Evolutionary conservation across 2,797 vertebrate species (phyloP).

Genomic region (Merluccius polli): DNA sequence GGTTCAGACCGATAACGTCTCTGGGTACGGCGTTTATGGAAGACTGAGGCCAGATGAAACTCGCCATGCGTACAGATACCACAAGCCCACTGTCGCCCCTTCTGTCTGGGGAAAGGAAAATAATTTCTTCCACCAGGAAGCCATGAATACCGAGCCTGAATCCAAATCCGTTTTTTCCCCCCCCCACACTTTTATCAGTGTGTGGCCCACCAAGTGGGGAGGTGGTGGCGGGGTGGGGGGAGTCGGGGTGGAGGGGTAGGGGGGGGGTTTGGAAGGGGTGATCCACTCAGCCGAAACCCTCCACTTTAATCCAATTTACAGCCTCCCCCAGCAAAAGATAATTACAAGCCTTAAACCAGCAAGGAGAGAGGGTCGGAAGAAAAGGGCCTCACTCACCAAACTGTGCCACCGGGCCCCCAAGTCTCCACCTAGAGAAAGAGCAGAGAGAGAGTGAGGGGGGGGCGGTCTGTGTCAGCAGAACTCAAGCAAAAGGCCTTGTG

Average conservation of each 20-base stretch:
- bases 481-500: conserved; percentile 75
- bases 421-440: conserved; percentile 59
- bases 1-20: conserved; percentile 81
- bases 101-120: conserved; percentile 82
- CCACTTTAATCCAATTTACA: conserved; percentile 97
- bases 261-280: conserved; percentile 42
- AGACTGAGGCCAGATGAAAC: conserved; percentile 90
- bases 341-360: conserved; percentile 92
- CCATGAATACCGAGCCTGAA: conserved; percentile 87
- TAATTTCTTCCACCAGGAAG: conserved; percentile 91
- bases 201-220: conserved; percentile 90
- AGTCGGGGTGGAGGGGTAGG: conserved; percentile 53
- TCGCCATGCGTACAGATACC: conserved; percentile 82
- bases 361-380: conserved; percentile 69
- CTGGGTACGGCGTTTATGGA: conserved; percentile 85
- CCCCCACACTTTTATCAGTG: conserved; percentile 88
- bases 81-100: conserved; percentile 80
- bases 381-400: conserved; percentile 75
- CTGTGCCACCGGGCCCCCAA: conserved; percentile 70
- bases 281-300: conserved; percentile 88
- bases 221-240: conserved; percentile 66
- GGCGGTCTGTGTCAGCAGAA: conserved; percentile 66
- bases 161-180: conserved; percentile 81
- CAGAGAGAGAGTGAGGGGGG: neutral
- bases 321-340: conserved; percentile 91